phyloP scores from a whole-genome alignment of 2,113 vertebrate species.

The Reinhardtius hippoglossoides region DNA sequence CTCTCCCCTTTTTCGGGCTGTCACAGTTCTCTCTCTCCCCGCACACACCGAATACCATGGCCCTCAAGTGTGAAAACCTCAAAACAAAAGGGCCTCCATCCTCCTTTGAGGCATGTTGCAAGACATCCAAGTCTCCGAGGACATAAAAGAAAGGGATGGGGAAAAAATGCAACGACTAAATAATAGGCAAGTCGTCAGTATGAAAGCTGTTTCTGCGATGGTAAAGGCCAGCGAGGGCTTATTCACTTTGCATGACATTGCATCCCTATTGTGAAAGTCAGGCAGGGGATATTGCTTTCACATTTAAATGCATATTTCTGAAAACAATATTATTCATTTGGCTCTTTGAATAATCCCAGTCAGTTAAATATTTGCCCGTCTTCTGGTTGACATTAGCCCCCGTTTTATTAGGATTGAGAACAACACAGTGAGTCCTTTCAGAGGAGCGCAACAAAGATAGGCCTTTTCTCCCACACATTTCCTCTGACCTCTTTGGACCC shows the following conservation, averaged over 20 bases:
- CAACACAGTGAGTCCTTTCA: constrained; percentile 63
- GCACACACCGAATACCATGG: constrained; percentile 70
- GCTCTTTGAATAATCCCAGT: constrained; percentile 35
- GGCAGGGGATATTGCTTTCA: constrained; percentile 50
- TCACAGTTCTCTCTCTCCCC: constrained; percentile 37
- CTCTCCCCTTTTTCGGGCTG: constrained; percentile 67
- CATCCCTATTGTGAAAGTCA: constrained; percentile 59
- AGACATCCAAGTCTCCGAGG: constrained; percentile 72
- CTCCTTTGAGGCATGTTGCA: constrained; percentile 74
- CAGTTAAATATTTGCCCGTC: constrained; percentile 69
- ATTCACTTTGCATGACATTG: constrained; percentile 68
- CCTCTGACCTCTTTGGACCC: constrained; percentile 61
- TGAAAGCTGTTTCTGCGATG: constrained; percentile 66
- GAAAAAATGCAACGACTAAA: constrained; percentile 72
- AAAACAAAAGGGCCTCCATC: constrained; percentile 76
- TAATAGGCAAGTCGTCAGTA: constrained; percentile 59
- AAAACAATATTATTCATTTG: constrained; percentile 65
- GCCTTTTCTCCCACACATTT: constrained; percentile 66
- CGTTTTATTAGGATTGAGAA: constrained; percentile 44
- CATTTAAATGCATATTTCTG: constrained; percentile 61
- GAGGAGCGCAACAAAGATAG: constrained; percentile 61
- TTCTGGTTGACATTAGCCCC: constrained; percentile 59
- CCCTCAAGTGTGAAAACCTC: constrained; percentile 80
- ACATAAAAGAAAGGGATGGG: constrained; percentile 53
- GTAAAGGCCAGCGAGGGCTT: constrained; percentile 65